Conservation (phyloP, 2,888 invertebrate species). For the Eristalis pertinax region DNA sequence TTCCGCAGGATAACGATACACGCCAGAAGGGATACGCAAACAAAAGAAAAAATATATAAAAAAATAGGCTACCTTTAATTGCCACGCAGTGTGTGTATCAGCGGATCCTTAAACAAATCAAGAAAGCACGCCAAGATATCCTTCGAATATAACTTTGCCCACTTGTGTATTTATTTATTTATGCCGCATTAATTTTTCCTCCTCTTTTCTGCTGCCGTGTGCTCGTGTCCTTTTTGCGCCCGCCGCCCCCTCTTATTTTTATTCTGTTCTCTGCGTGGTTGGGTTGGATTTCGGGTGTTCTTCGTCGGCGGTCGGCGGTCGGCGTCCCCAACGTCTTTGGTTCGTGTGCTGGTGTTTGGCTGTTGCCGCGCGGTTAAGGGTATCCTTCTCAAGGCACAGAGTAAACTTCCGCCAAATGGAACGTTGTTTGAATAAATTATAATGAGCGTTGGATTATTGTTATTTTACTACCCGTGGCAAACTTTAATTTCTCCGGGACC, state of each 20-base stretch:
- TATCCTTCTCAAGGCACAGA: not conserved
- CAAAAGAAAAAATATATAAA: not conserved
- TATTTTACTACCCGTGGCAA: slow-evolving; percentile 38
- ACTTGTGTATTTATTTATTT: slow-evolving; percentile 63
- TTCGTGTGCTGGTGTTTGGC: not conserved
- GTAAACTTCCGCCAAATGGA: slow-evolving; percentile 48
- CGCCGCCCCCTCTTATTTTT: not conserved
- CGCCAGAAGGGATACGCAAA: not conserved
- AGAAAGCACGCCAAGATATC: slow-evolving; percentile 33
- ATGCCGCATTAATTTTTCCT: slow-evolving; percentile 61
- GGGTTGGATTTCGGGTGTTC: not conserved
- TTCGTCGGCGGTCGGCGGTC: not conserved
- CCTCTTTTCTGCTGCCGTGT: slow-evolving; percentile 5
- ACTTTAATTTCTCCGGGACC: slow-evolving; percentile 42
- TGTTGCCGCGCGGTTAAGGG: not conserved
- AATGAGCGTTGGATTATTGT: slow-evolving; percentile 62
- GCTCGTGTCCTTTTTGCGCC: not conserved
- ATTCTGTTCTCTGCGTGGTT: not conserved
- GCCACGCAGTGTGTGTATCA: not conserved
- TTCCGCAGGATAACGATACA: not conserved
- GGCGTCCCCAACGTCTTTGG: not conserved
- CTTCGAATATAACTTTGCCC: slow-evolving; percentile 43
- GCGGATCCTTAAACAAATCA: slow-evolving; percentile 9
- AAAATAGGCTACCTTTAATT: not conserved
- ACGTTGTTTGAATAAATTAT: slow-evolving; percentile 63